Conservation (phyloP, 2,113 vertebrate genomes). For the Siniperca chuatsi region DNA sequence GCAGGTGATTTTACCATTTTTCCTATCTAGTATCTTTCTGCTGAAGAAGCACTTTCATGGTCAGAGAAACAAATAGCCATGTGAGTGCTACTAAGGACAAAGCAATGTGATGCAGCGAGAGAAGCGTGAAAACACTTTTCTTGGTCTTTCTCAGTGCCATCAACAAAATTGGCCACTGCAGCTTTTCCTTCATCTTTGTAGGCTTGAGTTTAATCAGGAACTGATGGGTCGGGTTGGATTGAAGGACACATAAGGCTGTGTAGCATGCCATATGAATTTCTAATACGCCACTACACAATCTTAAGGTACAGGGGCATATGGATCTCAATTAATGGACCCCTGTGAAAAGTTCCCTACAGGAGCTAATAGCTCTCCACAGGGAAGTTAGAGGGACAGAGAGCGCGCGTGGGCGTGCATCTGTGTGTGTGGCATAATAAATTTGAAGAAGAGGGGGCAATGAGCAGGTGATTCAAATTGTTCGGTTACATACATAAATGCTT, state of each 20-base stretch:
- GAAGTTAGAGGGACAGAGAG: conserved; percentile 5
- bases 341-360: conserved; percentile 37
- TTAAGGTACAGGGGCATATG: conserved; percentile 12
- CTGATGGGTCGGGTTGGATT: conserved; percentile 40
- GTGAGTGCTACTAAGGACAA: conserved; percentile 47
- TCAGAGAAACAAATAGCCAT: conserved; percentile 55
- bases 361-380: conserved; percentile 18
- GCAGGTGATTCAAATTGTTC: not conserved
- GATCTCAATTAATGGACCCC: conserved; percentile 38
- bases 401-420: not conserved
- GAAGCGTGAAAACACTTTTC: conserved; percentile 28
- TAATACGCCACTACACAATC: conserved; percentile 44
- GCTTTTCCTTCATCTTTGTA: conserved; percentile 7
- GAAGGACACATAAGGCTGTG: conserved; percentile 39
- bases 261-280: conserved; percentile 44
- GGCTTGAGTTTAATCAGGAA: conserved; percentile 38
- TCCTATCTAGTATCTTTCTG: conserved; percentile 30
- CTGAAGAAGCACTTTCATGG: conserved; percentile 52
- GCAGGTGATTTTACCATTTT: conserved; percentile 33
- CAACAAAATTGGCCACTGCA: conserved; percentile 25
- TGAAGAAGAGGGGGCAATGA: not conserved
- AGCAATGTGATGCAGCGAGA: conserved; percentile 35
- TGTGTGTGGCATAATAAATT: conserved; percentile 9
- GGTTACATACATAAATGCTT: not conserved
- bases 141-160: conserved; percentile 32